Conservation (phyloP, 2,797 vertebrate species). For the Nannoperca australis region DNA sequence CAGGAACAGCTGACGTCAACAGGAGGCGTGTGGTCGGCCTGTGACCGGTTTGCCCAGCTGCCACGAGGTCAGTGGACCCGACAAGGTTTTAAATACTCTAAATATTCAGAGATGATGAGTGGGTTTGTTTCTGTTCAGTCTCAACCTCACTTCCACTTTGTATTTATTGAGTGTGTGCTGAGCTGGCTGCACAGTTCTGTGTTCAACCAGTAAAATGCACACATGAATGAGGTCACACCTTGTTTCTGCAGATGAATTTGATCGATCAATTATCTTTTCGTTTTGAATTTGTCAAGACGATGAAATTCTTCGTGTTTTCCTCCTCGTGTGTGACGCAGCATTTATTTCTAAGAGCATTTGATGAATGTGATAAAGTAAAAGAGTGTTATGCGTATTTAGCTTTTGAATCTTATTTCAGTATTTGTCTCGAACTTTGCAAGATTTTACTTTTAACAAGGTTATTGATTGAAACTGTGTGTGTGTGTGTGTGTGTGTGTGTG, state of each 20-base stretch:
- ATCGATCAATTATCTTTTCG: background rate
- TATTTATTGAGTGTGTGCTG: background rate
- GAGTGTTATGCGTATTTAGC: background rate
- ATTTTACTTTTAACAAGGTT: background rate
- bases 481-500: too few relatives aligned
- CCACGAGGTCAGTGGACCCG: constrained; percentile 85
- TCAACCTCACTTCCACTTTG: too few relatives aligned
- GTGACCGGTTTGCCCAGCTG: constrained; percentile 85
- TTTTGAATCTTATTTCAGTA: background rate
- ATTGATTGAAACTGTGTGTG: background rate
- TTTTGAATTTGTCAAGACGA: background rate
- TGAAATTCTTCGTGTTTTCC: background rate
- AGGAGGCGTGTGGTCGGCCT: constrained; percentile 91
- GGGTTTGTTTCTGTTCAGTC: background rate
- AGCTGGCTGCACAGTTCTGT: too few relatives aligned
- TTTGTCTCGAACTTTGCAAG: background rate
- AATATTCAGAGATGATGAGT: background rate
- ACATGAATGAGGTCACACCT: background rate
- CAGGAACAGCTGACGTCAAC: constrained; percentile 91
- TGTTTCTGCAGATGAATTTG: background rate
- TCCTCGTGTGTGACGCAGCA: background rate
- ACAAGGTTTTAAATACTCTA: background rate
- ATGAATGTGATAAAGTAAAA: background rate
- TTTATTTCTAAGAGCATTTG: background rate
- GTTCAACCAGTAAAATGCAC: too few relatives aligned